Conservation (phyloP, 2,888 invertebrate species). For the Theodoxus fluviatilis region DNA sequence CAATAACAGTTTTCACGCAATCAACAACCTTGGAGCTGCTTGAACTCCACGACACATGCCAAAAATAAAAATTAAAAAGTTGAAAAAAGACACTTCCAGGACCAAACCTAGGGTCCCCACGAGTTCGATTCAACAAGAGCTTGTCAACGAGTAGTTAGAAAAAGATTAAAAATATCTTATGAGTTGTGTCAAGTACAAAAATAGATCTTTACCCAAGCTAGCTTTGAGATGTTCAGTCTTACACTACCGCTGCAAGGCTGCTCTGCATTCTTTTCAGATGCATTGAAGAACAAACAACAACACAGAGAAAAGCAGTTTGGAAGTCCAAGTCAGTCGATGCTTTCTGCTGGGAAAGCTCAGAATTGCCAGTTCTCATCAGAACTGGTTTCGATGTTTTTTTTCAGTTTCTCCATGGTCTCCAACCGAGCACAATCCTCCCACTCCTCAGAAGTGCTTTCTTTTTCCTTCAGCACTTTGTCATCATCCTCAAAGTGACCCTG, state of each 20-base stretch:
- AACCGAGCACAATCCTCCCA: constrained; percentile 51
- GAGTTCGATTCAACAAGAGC: neutral
- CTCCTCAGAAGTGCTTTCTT: constrained; percentile 43
- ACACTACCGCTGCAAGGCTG: too few species aligned
- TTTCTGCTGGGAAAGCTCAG: constrained; percentile 35
- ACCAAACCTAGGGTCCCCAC: neutral
- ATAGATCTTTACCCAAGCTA: constrained; percentile 23
- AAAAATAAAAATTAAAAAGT: too few species aligned
- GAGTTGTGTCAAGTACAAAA: constrained; percentile 14
- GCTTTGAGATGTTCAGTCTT: too few species aligned
- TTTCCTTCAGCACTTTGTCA: constrained; percentile 45
- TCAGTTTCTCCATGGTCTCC: constrained; percentile 50
- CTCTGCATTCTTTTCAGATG: too few species aligned
- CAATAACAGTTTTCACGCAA: too few species aligned
- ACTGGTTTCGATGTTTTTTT: constrained; percentile 34
- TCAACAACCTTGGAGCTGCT: too few species aligned
- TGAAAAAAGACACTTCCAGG: too few species aligned
- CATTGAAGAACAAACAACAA: too few species aligned
- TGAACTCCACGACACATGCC: too few species aligned
- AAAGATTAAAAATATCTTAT: constrained; percentile 20
- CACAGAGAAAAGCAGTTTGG: too few species aligned
- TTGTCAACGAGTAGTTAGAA: neutral
- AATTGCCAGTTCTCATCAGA: constrained; percentile 55
- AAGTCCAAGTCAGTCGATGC: too few species aligned
- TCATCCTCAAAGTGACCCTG: constrained; percentile 41